These are phyloP conservation scores for Malthinus flaveolus DNA, from an alignment of 2,888 invertebrate genomes.

Conservation along the genomic window DNA sequence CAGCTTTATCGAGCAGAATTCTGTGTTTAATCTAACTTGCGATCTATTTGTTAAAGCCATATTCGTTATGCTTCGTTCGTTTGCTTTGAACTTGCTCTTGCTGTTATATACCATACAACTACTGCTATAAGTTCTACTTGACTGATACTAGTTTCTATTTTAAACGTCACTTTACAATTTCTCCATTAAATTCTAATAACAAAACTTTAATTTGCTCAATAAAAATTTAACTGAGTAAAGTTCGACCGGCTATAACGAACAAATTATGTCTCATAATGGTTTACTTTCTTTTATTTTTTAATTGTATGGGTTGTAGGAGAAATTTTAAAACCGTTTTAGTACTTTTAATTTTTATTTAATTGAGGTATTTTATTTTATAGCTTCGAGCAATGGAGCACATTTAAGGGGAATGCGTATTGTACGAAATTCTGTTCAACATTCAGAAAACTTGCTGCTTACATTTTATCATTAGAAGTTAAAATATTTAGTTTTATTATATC, in stretches of 20 bases:
- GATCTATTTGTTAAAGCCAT: conserved; percentile 54
- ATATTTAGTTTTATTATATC: background rate
- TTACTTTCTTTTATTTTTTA: too few species aligned
- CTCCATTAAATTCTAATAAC: too few species aligned
- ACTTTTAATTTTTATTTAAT: conserved; percentile 6
- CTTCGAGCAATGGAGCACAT: conserved; percentile 6
- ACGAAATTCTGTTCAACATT: conserved; percentile 1
- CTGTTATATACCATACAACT: conserved; percentile 4
- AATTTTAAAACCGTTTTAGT: too few species aligned
- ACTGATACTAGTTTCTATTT: conserved; percentile 19
- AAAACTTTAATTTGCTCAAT: too few species aligned
- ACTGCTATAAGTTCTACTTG: conserved; percentile 19
- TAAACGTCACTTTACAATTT: conserved; percentile 20
- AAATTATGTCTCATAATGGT: too few species aligned
- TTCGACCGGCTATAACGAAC: too few species aligned
- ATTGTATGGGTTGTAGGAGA: too few species aligned
- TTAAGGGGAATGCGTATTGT: conserved; percentile 4
- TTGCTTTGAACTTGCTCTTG: conserved; percentile 27
- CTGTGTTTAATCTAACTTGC: conserved; percentile 55
- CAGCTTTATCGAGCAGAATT: conserved; percentile 54
- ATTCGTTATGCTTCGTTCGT: conserved; percentile 35
- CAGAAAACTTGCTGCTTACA: conserved; percentile 3
- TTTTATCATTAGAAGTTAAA: background rate
- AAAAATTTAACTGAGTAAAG: too few species aligned
- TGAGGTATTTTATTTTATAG: conserved; percentile 6